Conservation (phyloP, 2,113 vertebrate genomes). For the Tympanuchus pallidicinctus region DNA sequence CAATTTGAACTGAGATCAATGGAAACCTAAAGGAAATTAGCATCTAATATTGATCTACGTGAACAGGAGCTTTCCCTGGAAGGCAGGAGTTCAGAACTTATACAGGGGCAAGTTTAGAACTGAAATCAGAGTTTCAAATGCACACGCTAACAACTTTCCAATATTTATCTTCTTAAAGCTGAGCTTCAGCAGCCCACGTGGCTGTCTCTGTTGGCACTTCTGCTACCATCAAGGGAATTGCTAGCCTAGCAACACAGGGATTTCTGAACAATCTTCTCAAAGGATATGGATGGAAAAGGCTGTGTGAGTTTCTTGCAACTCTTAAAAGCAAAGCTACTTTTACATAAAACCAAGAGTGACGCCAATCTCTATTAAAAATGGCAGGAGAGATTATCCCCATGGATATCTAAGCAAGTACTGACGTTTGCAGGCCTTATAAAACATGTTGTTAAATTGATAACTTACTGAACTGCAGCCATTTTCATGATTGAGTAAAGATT, state of each 20-base stretch:
- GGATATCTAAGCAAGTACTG: background rate
- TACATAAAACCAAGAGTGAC: background rate
- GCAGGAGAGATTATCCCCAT: background rate
- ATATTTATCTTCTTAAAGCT: background rate
- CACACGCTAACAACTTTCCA: background rate
- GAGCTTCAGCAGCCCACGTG: background rate
- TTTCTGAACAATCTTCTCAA: background rate
- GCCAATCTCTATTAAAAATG: background rate
- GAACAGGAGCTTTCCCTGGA: background rate
- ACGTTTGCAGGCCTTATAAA: background rate
- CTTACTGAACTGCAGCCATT: background rate
- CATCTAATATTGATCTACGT: background rate
- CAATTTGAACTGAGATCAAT: background rate
- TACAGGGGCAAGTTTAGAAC: background rate
- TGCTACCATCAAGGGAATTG: background rate
- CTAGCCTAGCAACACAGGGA: background rate
- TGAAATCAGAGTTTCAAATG: background rate
- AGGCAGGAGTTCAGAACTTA: background rate
- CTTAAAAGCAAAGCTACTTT: background rate
- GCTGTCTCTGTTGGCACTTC: background rate
- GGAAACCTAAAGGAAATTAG: background rate
- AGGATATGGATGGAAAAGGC: background rate
- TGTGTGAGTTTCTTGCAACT: background rate
- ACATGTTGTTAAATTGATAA: background rate
- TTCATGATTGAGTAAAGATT: background rate